Base-by-base conservation (phyloP, 2,888 invertebrate species). In the Lithophane ornitopus region DNA sequence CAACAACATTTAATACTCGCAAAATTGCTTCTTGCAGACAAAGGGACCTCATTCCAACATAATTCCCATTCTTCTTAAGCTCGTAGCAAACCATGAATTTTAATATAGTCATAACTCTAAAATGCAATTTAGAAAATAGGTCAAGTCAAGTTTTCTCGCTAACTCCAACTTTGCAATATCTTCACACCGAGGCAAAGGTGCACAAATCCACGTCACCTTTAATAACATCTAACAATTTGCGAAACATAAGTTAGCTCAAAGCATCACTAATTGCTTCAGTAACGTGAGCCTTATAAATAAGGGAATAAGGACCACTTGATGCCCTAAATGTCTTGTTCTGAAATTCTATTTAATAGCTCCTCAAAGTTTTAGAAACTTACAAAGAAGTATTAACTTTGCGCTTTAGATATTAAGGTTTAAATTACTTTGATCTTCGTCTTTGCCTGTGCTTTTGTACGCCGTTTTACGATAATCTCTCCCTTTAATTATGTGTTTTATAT, bases 331-430 rank as follows among this genome's bases (percentile, higher is more conserved):
- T 85, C 85, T 86, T 88, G 78, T 88, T 85, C 80, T 63, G 66
- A 87, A 84, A 83, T 88, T 85, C 83, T 81, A 78, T 82, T 83
- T 87, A 88, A 89, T 88, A 86, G 81, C 84, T 83, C 74, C 81
- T 87, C 81, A 85, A 88, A 88, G 87, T 87, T 88, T 87, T 66
- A 56, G 82, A 78, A 86, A 87, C 81, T 87, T 78, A 68, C 80
- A 84, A 87, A 87, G 84, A 85, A 89, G 85, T 85, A 79, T 83
- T 72, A 88, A 89, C 89, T 89, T 87, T 88, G 66, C 52, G 77
- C 41, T 67, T 79, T 39, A 68, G 75, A 81, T 68, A 66, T 84
- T 89, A 87, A 84, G 88, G 87, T 86, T 84, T 76, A 79, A 78
- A 87, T 88, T 86, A 52, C 85, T 81, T 87, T 81, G 76, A 77